phyloP scores from a whole-genome alignment of 2,113 vertebrate genomes.

The Ahaetulla prasina region DNA sequence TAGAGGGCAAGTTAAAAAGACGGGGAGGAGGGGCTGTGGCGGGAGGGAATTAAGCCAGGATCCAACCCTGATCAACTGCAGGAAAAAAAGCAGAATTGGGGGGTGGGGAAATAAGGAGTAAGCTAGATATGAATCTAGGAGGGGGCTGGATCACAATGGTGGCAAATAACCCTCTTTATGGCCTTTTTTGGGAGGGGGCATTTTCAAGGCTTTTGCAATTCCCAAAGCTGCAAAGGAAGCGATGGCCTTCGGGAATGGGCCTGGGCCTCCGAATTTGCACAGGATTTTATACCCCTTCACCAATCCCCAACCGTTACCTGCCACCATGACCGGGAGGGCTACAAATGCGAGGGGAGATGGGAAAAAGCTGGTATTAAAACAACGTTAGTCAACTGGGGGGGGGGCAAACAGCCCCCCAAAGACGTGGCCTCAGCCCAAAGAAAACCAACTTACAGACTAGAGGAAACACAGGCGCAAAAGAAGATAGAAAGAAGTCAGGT shows the following conservation, averaged over 20 bases:
- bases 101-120: too few relatives aligned
- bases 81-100: neutral
- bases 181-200: too few relatives aligned
- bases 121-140: neutral
- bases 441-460: constrained; percentile 88
- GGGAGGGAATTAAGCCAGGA: neutral
- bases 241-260: too few relatives aligned
- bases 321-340: neutral
- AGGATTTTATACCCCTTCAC: too few relatives aligned
- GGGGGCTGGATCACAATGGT: neutral
- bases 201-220: neutral
- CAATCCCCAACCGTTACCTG: neutral
- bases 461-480: constrained; percentile 66
- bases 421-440: neutral
- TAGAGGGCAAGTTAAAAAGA: neutral
- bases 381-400: constrained; percentile 10
- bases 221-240: neutral
- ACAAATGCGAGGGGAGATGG: neutral
- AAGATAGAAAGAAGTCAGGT: constrained; percentile 66
- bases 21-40: neutral
- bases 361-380: neutral
- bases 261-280: neutral
- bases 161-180: neutral
- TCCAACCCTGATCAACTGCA: neutral
- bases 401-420: neutral